Percentiles rank a stretch among this genome's conserved stretches.
Conservation (phyloP, 2,888 invertebrate genomes). For the Polietes domitor region DNA sequence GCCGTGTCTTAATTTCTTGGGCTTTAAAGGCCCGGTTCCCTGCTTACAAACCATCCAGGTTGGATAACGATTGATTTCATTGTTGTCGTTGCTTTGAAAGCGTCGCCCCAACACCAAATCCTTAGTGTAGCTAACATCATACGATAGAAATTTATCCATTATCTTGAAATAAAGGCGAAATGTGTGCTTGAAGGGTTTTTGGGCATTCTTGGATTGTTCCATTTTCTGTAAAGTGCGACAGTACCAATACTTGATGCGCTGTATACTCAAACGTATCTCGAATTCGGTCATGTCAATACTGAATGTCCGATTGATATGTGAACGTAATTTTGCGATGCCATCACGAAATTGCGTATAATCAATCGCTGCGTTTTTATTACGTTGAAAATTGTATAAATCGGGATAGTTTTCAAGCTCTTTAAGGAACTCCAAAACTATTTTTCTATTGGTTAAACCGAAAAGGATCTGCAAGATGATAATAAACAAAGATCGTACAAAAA, state of each 20-base stretch:
- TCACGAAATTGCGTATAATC: constrained; percentile 5
- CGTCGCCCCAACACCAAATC: neutral
- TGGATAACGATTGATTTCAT: constrained; percentile 21
- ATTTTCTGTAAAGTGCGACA: constrained; percentile 37
- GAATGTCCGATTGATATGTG: constrained; percentile 52
- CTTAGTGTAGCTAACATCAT: constrained; percentile 15
- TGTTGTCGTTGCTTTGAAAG: neutral
- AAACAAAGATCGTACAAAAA: neutral
- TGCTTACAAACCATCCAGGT: constrained; percentile 29
- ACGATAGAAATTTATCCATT: constrained; percentile 39
- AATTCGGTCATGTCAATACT: constrained; percentile 41
- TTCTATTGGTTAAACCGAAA: constrained; percentile 55
- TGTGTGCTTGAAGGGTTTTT: constrained; percentile 46
- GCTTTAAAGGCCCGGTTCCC: neutral
- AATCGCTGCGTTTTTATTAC: neutral
- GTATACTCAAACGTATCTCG: constrained; percentile 52
- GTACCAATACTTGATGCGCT: constrained; percentile 58
- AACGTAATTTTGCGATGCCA: constrained; percentile 40
- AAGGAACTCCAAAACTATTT: constrained; percentile 56
- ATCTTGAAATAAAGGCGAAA: constrained; percentile 59
- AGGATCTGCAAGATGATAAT: constrained; percentile 44
- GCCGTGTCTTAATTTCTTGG: neutral
- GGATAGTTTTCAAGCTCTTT: constrained; percentile 50
- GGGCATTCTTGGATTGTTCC: constrained; percentile 22
- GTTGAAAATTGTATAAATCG: constrained; percentile 43